Evolutionary conservation across 2,888 invertebrate genomes (phyloP).

Genomic region (Leucophenga montana): DNA sequence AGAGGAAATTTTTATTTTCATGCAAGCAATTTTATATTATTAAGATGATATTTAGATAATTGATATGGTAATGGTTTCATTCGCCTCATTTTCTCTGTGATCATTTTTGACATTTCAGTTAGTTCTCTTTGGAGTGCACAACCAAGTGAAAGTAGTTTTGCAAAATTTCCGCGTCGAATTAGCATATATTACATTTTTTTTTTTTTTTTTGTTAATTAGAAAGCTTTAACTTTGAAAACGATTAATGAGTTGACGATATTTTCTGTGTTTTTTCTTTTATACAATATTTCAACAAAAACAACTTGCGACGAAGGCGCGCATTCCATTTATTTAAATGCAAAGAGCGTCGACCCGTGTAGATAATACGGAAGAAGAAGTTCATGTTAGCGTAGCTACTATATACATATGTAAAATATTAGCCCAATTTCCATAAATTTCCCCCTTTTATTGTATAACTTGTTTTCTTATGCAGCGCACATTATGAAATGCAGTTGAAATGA

Average conservation of each 20-base stretch:
- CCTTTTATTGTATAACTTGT: slow-evolving; percentile 3
- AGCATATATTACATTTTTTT: neutral
- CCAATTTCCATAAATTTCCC: slow-evolving; percentile 9
- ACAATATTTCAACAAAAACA: slow-evolving; percentile 7
- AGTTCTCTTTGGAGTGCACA: slow-evolving; percentile 20
- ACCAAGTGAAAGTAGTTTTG: slow-evolving; percentile 12
- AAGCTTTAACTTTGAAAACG: neutral
- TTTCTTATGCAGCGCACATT: neutral
- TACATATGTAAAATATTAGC: neutral
- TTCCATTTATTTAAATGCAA: slow-evolving; percentile 17
- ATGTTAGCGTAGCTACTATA: neutral
- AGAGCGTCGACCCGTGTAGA: slow-evolving; percentile 6
- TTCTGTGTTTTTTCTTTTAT: slow-evolving; percentile 4
- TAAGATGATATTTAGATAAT: neutral
- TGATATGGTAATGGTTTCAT: neutral
- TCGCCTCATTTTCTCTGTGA: neutral
- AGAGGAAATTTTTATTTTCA: too few species aligned
- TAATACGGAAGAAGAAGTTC: slow-evolving; percentile 18
- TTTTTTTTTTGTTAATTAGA: slow-evolving; percentile 11
- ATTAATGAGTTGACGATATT: slow-evolving; percentile 13
- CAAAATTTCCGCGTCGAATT: slow-evolving; percentile 3
- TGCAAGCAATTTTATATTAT: too few species aligned
- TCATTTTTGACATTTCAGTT: slow-evolving; percentile 31
- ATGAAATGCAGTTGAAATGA: too few species aligned
- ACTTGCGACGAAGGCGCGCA: neutral